These are phyloP conservation scores for Ridgeia piscesae DNA, from an alignment of 1,140 invertebrate species.

Conservation along the genomic window DNA sequence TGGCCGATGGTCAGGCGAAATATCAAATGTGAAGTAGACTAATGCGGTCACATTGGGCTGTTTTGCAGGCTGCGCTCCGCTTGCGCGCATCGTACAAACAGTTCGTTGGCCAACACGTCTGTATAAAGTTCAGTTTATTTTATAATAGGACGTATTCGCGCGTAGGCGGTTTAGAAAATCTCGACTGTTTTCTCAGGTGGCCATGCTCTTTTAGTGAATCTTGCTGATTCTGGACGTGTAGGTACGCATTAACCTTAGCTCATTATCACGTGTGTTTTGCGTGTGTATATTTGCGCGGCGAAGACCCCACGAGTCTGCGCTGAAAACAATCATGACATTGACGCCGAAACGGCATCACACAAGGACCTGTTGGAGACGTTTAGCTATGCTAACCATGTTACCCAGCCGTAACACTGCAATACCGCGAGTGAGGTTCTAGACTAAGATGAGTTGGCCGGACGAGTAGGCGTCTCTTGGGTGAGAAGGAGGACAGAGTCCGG, in stretches of 20 bases:
- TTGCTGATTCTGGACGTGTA: not conserved
- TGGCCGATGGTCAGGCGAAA: not conserved
- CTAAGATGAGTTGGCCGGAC: not conserved
- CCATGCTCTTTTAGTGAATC: not conserved
- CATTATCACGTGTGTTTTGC: too few relatives aligned
- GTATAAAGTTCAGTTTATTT: not conserved
- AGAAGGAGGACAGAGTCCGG: not conserved
- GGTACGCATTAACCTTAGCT: not conserved
- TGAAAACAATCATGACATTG: not conserved
- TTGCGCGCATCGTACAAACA: too few relatives aligned
- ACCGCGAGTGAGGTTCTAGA: not conserved
- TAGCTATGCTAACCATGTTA: too few relatives aligned
- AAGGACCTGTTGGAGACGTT: not conserved
- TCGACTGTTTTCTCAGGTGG: not conserved
- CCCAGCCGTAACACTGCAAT: not conserved
- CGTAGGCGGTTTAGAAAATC: not conserved
- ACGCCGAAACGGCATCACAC: not conserved
- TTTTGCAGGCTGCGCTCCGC: not conserved
- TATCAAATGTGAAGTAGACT: not conserved
- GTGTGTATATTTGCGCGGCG: too few relatives aligned
- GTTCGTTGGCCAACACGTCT: not conserved
- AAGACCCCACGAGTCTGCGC: too few relatives aligned
- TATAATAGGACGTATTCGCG: not conserved
- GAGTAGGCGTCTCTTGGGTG: not conserved
- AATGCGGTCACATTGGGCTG: not conserved